phyloP scores from a whole-genome alignment of 2,797 vertebrate genomes.

The Chlorospingus semifuscus region DNA sequence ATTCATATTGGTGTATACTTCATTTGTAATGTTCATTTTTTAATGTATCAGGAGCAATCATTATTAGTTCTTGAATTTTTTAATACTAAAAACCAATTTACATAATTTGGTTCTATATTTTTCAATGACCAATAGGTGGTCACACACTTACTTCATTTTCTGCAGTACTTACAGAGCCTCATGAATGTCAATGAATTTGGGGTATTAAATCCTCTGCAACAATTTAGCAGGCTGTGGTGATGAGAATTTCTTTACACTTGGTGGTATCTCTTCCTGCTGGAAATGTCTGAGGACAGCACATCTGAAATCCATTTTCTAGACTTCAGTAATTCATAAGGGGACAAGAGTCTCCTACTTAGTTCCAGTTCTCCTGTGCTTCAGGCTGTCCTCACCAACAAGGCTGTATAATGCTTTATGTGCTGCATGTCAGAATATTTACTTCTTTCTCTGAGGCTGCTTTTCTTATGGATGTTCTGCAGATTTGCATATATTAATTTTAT shows the following conservation, averaged over 20 bases:
- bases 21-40: background rate
- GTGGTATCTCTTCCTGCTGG: background rate
- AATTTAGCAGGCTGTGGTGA: background rate
- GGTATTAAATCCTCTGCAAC: background rate
- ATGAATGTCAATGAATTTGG: background rate
- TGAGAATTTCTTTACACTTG: background rate
- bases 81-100: background rate
- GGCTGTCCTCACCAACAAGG: background rate
- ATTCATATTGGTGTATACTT: background rate
- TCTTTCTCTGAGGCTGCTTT: conserved; percentile 41
- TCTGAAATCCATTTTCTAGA: background rate
- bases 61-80: background rate
- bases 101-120: background rate
- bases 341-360: background rate
- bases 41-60: background rate
- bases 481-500: conserved; percentile 51
- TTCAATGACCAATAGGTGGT: background rate
- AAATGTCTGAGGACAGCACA: background rate
- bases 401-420: conserved; percentile 33
- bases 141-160: background rate
- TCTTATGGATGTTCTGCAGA: conserved; percentile 32
- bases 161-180: background rate
- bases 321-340: background rate
- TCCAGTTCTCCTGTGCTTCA: background rate
- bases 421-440: conserved; percentile 22